A percentile compares a stretch with the other conserved stretches of the same genome.
Conservation (phyloP, 2,888 invertebrate genomes). For the Himalopsyche tibetana region DNA sequence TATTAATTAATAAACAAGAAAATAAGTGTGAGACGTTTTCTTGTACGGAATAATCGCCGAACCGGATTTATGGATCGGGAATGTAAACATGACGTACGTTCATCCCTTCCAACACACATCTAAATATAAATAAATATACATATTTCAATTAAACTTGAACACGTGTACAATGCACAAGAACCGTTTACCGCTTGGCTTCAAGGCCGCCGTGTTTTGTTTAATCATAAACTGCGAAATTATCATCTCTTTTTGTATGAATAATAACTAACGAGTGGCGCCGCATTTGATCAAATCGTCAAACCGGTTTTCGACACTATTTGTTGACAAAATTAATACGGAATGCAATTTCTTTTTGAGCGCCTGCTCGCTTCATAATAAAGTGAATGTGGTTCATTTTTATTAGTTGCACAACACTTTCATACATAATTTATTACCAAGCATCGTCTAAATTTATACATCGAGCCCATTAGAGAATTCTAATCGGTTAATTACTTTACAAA, state of each 20-base stretch:
- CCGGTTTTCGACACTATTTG: background rate
- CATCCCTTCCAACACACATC: too few species aligned
- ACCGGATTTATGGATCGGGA: too few species aligned
- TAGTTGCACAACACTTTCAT: constrained; percentile 5
- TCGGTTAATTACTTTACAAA: background rate
- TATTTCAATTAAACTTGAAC: too few species aligned
- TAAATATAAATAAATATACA: too few species aligned
- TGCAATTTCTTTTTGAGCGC: constrained; percentile 24
- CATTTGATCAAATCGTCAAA: background rate
- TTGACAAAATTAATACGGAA: constrained; percentile 8
- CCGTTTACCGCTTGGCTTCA: too few species aligned
- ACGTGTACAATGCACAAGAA: too few species aligned
- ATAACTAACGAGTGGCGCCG: background rate
- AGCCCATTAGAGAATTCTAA: background rate
- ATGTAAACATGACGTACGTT: too few species aligned
- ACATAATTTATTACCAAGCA: constrained; percentile 8
- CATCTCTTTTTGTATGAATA: background rate
- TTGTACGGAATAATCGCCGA: too few species aligned
- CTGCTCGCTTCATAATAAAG: background rate
- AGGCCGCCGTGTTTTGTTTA: too few species aligned
- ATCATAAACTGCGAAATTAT: background rate
- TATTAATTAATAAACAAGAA: too few species aligned
- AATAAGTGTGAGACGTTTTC: too few species aligned
- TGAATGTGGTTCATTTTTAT: constrained; percentile 16
- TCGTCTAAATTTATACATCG: background rate